Base-by-base conservation (phyloP, 2,888 invertebrate species). In the Amblyjoppa proteus region DNA sequence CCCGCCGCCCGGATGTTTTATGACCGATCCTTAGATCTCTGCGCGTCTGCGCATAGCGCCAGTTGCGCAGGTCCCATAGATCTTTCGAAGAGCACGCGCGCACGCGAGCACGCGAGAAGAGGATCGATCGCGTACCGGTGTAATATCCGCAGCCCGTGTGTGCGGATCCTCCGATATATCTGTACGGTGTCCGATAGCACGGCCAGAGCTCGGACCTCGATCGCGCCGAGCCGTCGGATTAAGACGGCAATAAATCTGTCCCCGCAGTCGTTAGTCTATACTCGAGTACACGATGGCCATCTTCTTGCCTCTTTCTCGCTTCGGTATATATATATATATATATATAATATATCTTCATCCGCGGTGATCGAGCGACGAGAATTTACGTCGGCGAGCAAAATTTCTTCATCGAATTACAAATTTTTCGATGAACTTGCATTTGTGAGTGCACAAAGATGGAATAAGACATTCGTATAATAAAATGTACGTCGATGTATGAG, bases 231-330 rank as follows among this genome's bases (percentile, higher is more conserved):
- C 78, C 75, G 85, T 85, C 85, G 85, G 85, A 85, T 85, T 82
- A 85, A 85, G 74, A 76, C 75, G 82, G 82, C 75, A 76, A 85
- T 85, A 85, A 85, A 85, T 85, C 82, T 82, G 85, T 79, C 79
- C 75, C n/a, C 58, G 75, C 79, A 58, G 76, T 82, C 84, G 81
- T 85, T 85, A 81, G 77, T 74, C 61, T 7, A 16, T 58, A 66
- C 56, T 25, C 31, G 71, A 13, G 16, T 41, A 25, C 51, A 34
- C 68, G 68, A 66, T 75, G 56, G 38, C 69, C 77, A 61, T 70
- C 41, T 64, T 28, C 73, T 61, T 74, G n/a, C 71, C 66, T 73
- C 76, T 76, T 70, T 70, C 49, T 77, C 45, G 68, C 41, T 75
- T 70, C 49, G 25, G 71, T 20, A 20, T 20, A 20, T 20, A 20